Evolutionary conservation across 2,888 invertebrate genomes (phyloP).

Genomic region (Endomychus coccineus): DNA sequence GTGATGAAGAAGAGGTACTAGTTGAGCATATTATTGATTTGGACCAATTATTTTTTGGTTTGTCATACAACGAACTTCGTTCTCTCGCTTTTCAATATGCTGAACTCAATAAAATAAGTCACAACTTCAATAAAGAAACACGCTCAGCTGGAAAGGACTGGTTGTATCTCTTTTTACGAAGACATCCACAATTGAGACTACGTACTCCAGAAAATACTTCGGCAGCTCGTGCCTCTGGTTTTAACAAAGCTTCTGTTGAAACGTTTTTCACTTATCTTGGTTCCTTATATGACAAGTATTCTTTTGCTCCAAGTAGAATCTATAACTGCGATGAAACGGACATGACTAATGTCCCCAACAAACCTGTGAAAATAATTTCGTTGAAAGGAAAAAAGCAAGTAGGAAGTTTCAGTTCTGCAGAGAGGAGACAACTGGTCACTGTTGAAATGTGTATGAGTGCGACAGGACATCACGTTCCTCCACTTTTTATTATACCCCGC

Average conservation of each 20-base stretch:
- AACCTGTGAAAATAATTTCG: slow-evolving; percentile 6
- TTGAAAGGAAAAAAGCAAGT: slow-evolving; percentile 1
- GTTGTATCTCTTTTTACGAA: slow-evolving; percentile 14
- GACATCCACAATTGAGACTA: slow-evolving; percentile 18
- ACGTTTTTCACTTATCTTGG: slow-evolving; percentile 15
- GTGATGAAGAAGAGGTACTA: slow-evolving; percentile 1
- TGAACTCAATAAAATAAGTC: slow-evolving; percentile 10
- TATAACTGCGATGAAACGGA: slow-evolving; percentile 10
- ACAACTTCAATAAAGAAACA: slow-evolving; percentile 16
- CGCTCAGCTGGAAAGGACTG: slow-evolving; percentile 15
- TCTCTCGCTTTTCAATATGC: slow-evolving; percentile 16
- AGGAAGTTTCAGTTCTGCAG: slow-evolving; percentile 3
- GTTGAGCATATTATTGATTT: slow-evolving; percentile 2
- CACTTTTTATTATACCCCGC: neutral
- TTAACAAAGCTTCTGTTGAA: slow-evolving; percentile 18
- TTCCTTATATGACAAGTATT: slow-evolving; percentile 8
- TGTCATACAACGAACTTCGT: slow-evolving; percentile 33
- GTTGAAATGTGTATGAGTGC: slow-evolving; percentile 1
- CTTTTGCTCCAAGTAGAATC: slow-evolving; percentile 5
- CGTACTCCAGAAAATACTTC: slow-evolving; percentile 22
- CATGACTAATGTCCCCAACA: slow-evolving; percentile 9
- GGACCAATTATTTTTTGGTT: slow-evolving; percentile 16
- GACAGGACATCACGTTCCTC: slow-evolving; percentile 7
- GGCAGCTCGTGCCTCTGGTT: slow-evolving; percentile 17
- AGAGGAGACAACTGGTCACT: slow-evolving; percentile 6